Conservation (phyloP, 2,888 invertebrate species). For the Himalopsyche anomala region DNA sequence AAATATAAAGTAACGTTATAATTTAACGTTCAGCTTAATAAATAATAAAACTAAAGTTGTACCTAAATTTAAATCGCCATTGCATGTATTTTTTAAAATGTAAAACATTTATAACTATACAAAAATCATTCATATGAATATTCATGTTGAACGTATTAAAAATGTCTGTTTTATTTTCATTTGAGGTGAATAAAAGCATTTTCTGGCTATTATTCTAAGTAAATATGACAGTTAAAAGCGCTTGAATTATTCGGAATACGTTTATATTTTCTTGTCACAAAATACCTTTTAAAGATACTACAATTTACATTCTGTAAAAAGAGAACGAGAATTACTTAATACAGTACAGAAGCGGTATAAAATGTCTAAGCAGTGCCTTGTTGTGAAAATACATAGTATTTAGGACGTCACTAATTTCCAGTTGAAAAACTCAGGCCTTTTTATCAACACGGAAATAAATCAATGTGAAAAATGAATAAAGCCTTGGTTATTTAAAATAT, state of each 20-base stretch:
- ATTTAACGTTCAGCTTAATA: too few relatives aligned
- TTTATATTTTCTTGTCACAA: not conserved
- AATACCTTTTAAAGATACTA: not conserved
- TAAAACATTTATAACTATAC: too few relatives aligned
- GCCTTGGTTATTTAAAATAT: constrained; percentile 1
- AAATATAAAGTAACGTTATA: too few relatives aligned
- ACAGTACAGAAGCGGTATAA: too few relatives aligned
- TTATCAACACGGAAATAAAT: constrained; percentile 19
- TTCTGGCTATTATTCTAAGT: constrained; percentile 31
- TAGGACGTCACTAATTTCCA: constrained; percentile 29
- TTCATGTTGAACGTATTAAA: not conserved
- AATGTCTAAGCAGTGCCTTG: not conserved
- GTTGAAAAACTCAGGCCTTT: constrained; percentile 4
- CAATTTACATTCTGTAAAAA: too few relatives aligned
- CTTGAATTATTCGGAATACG: not conserved
- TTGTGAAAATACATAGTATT: not conserved
- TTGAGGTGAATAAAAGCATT: constrained; percentile 30
- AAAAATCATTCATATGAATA: not conserved
- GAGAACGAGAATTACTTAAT: too few relatives aligned
- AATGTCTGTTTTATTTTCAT: constrained; percentile 20
- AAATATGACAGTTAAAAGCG: constrained; percentile 10
- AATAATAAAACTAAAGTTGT: too few relatives aligned
- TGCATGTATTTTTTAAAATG: too few relatives aligned
- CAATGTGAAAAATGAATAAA: constrained; percentile 21
- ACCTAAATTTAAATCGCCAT: too few relatives aligned